Evolutionary conservation across 1,140 invertebrate genomes (phyloP), one percentile per base, ranked within the genome.

Genomic region (Homarus americanus): DNA sequence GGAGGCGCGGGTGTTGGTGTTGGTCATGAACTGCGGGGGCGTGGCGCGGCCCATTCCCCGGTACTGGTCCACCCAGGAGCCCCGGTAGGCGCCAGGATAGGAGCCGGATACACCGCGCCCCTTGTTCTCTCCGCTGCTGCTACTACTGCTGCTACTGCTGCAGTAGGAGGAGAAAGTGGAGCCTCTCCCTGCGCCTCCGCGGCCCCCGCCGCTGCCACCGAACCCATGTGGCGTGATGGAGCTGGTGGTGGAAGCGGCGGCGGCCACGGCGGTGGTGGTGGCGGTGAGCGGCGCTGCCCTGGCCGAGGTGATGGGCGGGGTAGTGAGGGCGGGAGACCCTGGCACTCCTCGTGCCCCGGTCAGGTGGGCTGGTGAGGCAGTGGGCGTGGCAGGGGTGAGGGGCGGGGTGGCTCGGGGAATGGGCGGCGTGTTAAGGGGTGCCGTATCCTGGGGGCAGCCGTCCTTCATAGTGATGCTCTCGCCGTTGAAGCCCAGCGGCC

Each of bases 331-430:
- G 24, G 87, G 85, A 9, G 89, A 83, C 49, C 79, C 76, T 15
- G 91, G 91, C 28, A 91, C 97, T 97, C 93, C 97, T 97, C 5
- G 96, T 96, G 83, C 72, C 12, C 80, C 80, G 17, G 92, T 69
- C 20, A 87, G 76, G 53, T 85, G 80, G 76, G 91, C 82, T 34
- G 91, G 91, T 20, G 93, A 91, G 38, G 93, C 88, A 28, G 96
- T 87, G 96, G 93, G 96, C 96, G 2, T 96, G 40, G 96, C 88
- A 96, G 93, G 96, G 96, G 2, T 96, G 96, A 36, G 96, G 96
- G 93, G 97, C 82, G 92, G 92, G 32, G 93, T 92, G 91, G 92
- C 93, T 82, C 80, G 78, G 24, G 93, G 92, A 24, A 96, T 95
- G 80, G 96, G 95, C 24, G 96, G 96, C 20, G 96, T 95, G 49